Evolutionary conservation across 2,113 vertebrate species (phyloP), one percentile per base, ranked within the genome.

Genomic region (Lepisosteus oculatus): DNA sequence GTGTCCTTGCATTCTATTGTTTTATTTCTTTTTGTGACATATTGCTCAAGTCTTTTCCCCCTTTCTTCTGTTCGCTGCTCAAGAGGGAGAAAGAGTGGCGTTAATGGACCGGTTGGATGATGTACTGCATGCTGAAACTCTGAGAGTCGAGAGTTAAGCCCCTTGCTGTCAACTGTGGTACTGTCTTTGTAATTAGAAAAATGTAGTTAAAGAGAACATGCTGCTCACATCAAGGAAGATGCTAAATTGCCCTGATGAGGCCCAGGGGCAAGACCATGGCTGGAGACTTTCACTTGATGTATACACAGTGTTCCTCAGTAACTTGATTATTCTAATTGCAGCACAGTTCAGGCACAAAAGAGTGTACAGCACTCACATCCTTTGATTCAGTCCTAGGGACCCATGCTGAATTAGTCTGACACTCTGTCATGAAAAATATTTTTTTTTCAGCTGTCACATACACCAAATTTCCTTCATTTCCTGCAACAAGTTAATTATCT

Each of bases 261-360:
- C 56, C 56, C 13, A 14, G 56, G 3, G 12, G 56, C 3, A 12
- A 59, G 56, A 13, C 56, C 12, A 59, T 51, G 47, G 47, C 47
- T 51, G 47, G 56, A 14, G 56, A 4, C 56, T 12, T n/a, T 59
- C n/a, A 12, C 11, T 59, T 13, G 12, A 8, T 59, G 3, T 13
- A n/a, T 51, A 9, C n/a, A 13, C 3, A 59, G 3, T 12, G 56
- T 59, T 59, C 56, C 12, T n/a, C n/a, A 4, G 3, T 59, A 59
- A 59, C 57, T 71, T 41, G 56, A 57, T 65, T 69, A 68, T 74
- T 76, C 72, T 74, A 79, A 79, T 76, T 71, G 68, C 59, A 62
- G 47, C 29, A 65, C 73, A 70, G 71, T 69, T 76, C 68, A 69
- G 68, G 5, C 55, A 61, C 71, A 73, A 64, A 75, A 61, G 61